Evolutionary conservation across 1,140 invertebrate species (phyloP), one percentile per base, ranked within the genome.

Genomic region (Condylostylus longicornis): DNA sequence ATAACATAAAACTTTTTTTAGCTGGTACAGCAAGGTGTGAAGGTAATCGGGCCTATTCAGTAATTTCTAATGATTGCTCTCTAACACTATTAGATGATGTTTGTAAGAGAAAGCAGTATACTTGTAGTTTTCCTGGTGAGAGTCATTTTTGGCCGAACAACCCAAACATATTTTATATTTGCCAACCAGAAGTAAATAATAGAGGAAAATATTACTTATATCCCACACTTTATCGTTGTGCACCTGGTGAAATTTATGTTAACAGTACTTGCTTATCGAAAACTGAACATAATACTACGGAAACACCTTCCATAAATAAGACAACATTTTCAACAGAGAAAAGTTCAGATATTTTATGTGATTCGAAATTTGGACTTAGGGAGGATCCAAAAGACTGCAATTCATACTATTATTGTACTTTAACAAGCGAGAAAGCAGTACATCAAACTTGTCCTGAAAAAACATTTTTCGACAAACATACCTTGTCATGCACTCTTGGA

Each of bases 81-180:
- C 14, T 56, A 27, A 52, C 46, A 3, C 18, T 56, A 4, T 37
- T 41, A 5, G 48, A 54, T 37, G 9, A 30, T 1, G 44, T 51
- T 8, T 61, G 58, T 27, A 33, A 42, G 3, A 33, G 46, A 25
- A 38, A 41, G 4, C 54, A 58, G 15, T 58, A 53, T 22, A 20
- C 44, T 7, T 63, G 61, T 30, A 44, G 42, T 9, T 35, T 40
- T 14, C 48, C 46, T n/a, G 57, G 57, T 5, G 48, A 54, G 35
- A 53, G 48, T 21, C 54, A 49, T 0, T 27, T 50, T 12, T 56
- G 60, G 51, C 51, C 53, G 22, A 50, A 36, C 15, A 60, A 61
- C 33, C 41, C 50, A 3, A 56, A 54, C 35, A 48, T 64, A 8
- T 64, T 61, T 41, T 64, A 60, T 32, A 50, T 62, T 9, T 64